phyloP scores from a whole-genome alignment of 2,888 invertebrate genomes.

The Chaitophorus viminalis region DNA sequence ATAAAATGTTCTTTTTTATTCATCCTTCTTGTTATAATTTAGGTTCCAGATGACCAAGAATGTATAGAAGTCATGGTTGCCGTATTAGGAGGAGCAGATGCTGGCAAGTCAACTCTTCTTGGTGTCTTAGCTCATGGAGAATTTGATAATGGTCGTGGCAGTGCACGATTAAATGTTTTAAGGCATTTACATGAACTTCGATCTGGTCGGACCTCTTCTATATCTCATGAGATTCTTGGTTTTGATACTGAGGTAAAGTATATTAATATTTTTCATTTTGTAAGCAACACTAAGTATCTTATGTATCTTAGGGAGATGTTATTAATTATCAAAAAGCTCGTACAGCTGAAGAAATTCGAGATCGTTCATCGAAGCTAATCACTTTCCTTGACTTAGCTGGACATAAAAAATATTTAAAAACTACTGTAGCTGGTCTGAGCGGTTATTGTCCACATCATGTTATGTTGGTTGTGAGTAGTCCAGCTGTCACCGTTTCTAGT shows the following conservation, averaged over 20 bases:
- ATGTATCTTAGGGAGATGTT: slow-evolving; percentile 76
- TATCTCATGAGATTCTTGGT: slow-evolving; percentile 95
- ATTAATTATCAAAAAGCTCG: slow-evolving; percentile 90
- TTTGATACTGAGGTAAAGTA: slow-evolving; percentile 82
- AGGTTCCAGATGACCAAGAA: slow-evolving; percentile 84
- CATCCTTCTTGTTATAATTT: too few species aligned
- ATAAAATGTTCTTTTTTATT: too few species aligned
- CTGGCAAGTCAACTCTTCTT: slow-evolving; percentile 95
- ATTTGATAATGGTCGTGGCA: slow-evolving; percentile 93
- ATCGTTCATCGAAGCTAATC: slow-evolving; percentile 89
- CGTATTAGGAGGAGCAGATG: slow-evolving; percentile 94
- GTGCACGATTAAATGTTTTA: slow-evolving; percentile 95
- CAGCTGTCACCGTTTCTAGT: slow-evolving; percentile 78
- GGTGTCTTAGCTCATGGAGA: slow-evolving; percentile 97
- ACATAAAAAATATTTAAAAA: slow-evolving; percentile 93
- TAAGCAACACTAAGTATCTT: not conserved
- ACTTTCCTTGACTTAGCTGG: slow-evolving; percentile 97
- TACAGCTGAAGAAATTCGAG: slow-evolving; percentile 93
- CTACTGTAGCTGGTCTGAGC: slow-evolving; percentile 93
- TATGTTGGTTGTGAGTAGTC: slow-evolving; percentile 82
- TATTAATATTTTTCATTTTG: not conserved
- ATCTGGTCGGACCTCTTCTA: slow-evolving; percentile 92
- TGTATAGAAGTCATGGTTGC: slow-evolving; percentile 91
- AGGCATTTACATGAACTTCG: slow-evolving; percentile 94
- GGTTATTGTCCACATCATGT: slow-evolving; percentile 77